phyloP scores from a whole-genome alignment of 2,888 invertebrate genomes.

The Scaptomyza flava region DNA sequence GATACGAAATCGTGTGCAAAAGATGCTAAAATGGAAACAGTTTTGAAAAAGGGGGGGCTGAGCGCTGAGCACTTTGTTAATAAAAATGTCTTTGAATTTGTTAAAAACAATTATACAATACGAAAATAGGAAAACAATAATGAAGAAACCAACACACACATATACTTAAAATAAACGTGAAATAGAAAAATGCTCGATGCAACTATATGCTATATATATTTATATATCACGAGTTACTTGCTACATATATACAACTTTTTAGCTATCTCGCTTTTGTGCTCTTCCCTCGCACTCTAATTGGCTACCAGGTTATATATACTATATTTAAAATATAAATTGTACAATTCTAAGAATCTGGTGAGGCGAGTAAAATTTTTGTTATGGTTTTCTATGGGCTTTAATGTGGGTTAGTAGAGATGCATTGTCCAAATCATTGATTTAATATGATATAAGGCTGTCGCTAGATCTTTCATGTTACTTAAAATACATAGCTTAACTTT shows the following conservation, averaged over 20 bases:
- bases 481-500: no score
- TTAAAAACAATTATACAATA: conserved; percentile 66
- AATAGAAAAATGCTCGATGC: conserved; percentile 52
- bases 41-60: background rate
- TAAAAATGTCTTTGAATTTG: conserved; percentile 55
- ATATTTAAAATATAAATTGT: conserved; percentile 4
- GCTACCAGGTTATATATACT: conserved; percentile 1
- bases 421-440: background rate
- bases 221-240: background rate
- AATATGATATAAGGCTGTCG: no score
- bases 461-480: no score
- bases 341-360: background rate
- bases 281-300: conserved; percentile 22
- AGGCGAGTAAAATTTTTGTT: background rate
- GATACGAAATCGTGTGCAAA: conserved; percentile 17
- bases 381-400: background rate
- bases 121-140: conserved; percentile 52
- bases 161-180: conserved; percentile 65
- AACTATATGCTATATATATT: background rate
- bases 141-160: conserved; percentile 8
- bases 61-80: conserved; percentile 42
- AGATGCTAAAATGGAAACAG: conserved; percentile 11
- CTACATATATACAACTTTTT: background rate
- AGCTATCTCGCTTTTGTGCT: conserved; percentile 4
- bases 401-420: no score